These are phyloP conservation scores for Andrena trimmerana DNA, from an alignment of 2,888 invertebrate genomes.

Conservation along the genomic window DNA sequence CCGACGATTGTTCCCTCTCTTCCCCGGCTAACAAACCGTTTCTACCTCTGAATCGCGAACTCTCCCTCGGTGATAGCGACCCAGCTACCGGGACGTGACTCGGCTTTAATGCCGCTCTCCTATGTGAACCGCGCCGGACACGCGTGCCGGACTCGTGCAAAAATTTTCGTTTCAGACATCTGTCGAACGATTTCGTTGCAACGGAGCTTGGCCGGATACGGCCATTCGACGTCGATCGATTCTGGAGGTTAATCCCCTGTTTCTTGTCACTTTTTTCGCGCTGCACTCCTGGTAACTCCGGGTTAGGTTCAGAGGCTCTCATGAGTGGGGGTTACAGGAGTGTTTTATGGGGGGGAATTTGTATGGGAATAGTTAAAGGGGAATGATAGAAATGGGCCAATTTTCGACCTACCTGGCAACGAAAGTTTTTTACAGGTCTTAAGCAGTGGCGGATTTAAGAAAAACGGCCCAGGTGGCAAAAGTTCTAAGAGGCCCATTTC, in stretches of 20 bases:
- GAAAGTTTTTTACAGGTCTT: too few species aligned
- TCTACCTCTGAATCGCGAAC: conserved; percentile 47
- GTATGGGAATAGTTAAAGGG: too few species aligned
- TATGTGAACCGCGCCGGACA: conserved; percentile 27
- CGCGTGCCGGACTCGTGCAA: conserved; percentile 21
- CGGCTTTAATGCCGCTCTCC: conserved; percentile 32
- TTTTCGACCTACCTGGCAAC: too few species aligned
- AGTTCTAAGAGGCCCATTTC: too few species aligned
- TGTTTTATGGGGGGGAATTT: too few species aligned
- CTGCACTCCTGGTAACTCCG: neutral
- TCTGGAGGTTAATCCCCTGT: neutral
- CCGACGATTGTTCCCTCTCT: conserved; percentile 54
- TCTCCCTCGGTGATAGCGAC: conserved; percentile 36
- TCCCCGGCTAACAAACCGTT: conserved; percentile 53
- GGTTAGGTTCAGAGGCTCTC: neutral
- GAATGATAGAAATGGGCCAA: too few species aligned
- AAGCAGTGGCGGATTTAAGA: too few species aligned
- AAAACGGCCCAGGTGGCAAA: too few species aligned
- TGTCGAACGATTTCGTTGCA: conserved; percentile 24
- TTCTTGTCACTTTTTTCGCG: neutral
- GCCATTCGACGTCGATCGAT: conserved; percentile 14
- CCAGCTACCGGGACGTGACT: conserved; percentile 37
- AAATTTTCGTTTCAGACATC: conserved; percentile 35
- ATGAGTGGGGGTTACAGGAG: neutral
- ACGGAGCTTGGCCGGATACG: neutral